A percentile compares a stretch with the other conserved stretches of the same genome.
phyloP scores from a whole-genome alignment of 2,888 invertebrate species.

The Philereme transversata region DNA sequence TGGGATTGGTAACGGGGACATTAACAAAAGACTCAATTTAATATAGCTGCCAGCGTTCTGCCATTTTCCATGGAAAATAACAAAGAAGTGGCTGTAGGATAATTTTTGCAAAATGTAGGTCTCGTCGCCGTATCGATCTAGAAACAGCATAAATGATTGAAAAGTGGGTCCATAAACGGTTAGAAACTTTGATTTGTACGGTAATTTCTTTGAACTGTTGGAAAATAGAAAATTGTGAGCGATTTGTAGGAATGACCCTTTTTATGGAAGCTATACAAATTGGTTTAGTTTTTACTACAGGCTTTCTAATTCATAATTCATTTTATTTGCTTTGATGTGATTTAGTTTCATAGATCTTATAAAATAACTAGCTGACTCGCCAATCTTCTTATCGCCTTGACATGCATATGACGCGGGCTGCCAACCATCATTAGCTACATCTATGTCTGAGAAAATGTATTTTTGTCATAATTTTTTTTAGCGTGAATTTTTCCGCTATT shows the following conservation, averaged over 20 bases:
- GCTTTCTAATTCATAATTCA: too few relatives aligned
- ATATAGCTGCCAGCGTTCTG: slow-evolving; percentile 51
- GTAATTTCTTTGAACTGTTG: neutral
- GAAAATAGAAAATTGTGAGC: slow-evolving; percentile 15
- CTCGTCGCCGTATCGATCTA: slow-evolving; percentile 17
- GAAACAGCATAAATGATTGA: slow-evolving; percentile 32
- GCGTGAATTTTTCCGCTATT: too few relatives aligned
- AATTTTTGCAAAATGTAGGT: slow-evolving; percentile 43
- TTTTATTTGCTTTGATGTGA: too few relatives aligned
- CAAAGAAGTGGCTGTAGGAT: slow-evolving; percentile 52
- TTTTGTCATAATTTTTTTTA: too few relatives aligned
- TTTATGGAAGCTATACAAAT: neutral
- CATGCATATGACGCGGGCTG: too few relatives aligned
- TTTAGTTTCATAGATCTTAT: too few relatives aligned
- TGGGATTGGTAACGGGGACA: slow-evolving; percentile 67
- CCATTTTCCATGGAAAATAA: slow-evolving; percentile 65
- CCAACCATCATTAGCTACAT: too few relatives aligned
- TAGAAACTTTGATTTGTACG: slow-evolving; percentile 19
- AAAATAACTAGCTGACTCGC: too few relatives aligned
- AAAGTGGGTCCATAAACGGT: slow-evolving; percentile 7
- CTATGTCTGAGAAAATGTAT: too few relatives aligned
- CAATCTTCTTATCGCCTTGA: too few relatives aligned
- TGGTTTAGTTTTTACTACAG: too few relatives aligned
- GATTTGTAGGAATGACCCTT: neutral
- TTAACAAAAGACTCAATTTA: slow-evolving; percentile 66